Base-by-base conservation (phyloP, 2,888 invertebrate genomes). In the Drosophila mulleri region DNA sequence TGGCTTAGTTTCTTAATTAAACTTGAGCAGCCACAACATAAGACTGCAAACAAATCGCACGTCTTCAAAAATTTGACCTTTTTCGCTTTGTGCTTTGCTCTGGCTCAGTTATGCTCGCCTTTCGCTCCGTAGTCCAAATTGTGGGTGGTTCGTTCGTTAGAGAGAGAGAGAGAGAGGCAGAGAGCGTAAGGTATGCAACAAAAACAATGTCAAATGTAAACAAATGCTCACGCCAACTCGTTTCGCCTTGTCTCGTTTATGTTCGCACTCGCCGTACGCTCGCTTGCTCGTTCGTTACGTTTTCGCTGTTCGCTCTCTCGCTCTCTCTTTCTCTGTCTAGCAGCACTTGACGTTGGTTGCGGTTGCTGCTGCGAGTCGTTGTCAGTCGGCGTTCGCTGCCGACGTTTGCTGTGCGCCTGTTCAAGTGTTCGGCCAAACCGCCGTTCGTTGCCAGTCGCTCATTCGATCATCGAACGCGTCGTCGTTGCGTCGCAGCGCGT, bases 371-470 rank as follows among this genome's bases (percentile, higher is more conserved):
- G 42, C 14, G 32, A 44, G 63, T 61, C 60, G 69, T 48, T 69
- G 77, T 70, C 77, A 58, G 72, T 66, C 75, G 63, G 60, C 66
- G 12, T 48, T 39, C 47, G n/a, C 82, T 73, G 57, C 3, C 67
- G 61, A 39, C n/a, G 14, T 26, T 29, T 67, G 72, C 87, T 87
- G 87, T 12, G 63, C 77, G 83, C 90, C 88, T 90, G 82, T 68
- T 88, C 61, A 57, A 61, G 61, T 61, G 90, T 90, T 87, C 90
- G 87, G 90, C 87, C 89, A 75, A 83, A 90, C 90, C 74, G 86
- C 74, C 86, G 90, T 90, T 87, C 90, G 90, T 85, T 67, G 75
- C 71, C 74, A 81, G 79, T 78, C 72, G 82, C 75, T 81, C 77
- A 78, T 76, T 85, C 83, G 83, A 84, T 90, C 88, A 84, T 90